Percentiles rank a stretch among this genome's conserved stretches.
These are phyloP conservation scores for Orbicella faveolata DNA, from an alignment of 64 coral and sea anemone species.

Conservation along the genomic window DNA sequence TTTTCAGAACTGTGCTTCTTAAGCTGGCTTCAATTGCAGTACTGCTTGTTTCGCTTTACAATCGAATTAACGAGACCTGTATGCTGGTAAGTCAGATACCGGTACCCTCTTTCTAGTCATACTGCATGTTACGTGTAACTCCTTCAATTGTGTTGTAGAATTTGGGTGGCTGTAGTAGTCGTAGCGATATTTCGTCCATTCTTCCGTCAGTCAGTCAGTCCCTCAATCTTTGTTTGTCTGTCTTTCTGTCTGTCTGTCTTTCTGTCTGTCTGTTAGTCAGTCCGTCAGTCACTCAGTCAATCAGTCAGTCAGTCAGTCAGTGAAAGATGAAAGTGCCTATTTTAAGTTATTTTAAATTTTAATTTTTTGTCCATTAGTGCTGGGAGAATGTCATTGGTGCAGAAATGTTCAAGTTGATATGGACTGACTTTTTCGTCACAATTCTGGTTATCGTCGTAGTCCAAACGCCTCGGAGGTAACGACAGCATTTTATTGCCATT, in stretches of 20 bases:
- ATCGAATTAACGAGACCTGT: slow-evolving; percentile 70
- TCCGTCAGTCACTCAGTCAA: neutral
- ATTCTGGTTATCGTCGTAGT: slow-evolving; percentile 53
- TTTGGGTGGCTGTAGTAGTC: too few species aligned
- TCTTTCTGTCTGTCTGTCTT: neutral
- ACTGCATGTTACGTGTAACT: too few species aligned
- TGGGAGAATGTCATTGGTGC: slow-evolving; percentile 92
- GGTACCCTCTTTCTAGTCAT: neutral
- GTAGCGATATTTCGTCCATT: neutral
- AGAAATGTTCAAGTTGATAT: slow-evolving; percentile 92
- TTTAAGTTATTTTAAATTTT: neutral
- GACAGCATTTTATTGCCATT: neutral
- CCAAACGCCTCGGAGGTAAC: slow-evolving; percentile 78
- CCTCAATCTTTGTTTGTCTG: neutral
- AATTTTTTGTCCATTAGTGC: slow-evolving; percentile 45
- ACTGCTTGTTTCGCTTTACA: slow-evolving; percentile 72
- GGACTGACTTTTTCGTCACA: slow-evolving; percentile 79
- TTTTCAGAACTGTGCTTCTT: slow-evolving; percentile 75
- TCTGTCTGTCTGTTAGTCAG: neutral
- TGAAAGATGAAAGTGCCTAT: neutral
- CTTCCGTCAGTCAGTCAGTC: neutral
- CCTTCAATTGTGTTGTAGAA: too few species aligned
- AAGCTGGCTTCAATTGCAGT: slow-evolving; percentile 85
- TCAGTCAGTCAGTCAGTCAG: neutral
- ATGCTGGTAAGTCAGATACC: slow-evolving; percentile 68